Evolutionary conservation across 2,113 vertebrate genomes (phyloP).

Genomic region (Hiodon alosoides): DNA sequence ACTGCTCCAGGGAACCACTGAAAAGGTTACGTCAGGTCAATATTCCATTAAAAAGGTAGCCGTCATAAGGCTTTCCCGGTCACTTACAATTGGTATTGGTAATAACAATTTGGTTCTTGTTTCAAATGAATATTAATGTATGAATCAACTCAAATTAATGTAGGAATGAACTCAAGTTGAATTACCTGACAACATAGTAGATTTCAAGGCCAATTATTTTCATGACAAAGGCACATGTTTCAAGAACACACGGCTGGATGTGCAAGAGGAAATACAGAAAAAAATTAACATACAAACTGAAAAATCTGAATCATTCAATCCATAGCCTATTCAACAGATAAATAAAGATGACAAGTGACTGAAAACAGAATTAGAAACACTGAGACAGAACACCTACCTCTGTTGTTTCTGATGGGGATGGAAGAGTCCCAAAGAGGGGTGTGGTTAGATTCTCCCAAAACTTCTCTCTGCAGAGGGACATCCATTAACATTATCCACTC

Average conservation of each 20-base stretch:
- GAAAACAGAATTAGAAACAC: neutral
- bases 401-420: slow-evolving; percentile 77
- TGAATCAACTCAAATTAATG: neutral
- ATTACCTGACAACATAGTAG: slow-evolving; percentile 90
- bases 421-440: slow-evolving; percentile 81
- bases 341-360: too few relatives aligned
- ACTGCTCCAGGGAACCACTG: slow-evolving; percentile 85
- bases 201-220: slow-evolving; percentile 96
- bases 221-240: slow-evolving; percentile 95
- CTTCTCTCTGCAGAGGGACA: slow-evolving; percentile 65
- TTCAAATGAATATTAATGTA: too few relatives aligned
- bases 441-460: slow-evolving; percentile 95
- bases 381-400: slow-evolving; percentile 65
- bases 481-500: neutral
- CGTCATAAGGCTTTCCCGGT: too few relatives aligned
- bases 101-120: too few relatives aligned
- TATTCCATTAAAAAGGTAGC: neutral
- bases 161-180: neutral
- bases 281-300: neutral
- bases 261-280: slow-evolving; percentile 24
- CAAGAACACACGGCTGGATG: slow-evolving; percentile 81
- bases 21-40: neutral
- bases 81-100: too few relatives aligned
- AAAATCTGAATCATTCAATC: neutral
- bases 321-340: neutral